phyloP scores from a whole-genome alignment of 2,797 vertebrate species.

The Sebastes matsubarae region DNA sequence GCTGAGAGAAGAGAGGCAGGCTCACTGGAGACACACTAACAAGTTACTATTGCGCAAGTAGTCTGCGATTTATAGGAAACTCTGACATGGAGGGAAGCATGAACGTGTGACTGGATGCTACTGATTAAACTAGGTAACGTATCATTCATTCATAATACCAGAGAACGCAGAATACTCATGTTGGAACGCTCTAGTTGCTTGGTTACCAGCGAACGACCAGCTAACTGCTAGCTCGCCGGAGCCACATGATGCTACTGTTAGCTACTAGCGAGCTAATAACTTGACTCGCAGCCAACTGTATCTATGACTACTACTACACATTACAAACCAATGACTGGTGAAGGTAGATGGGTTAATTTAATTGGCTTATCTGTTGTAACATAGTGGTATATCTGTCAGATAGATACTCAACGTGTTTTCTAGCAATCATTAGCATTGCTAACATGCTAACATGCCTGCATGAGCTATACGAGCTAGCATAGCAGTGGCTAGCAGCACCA shows the following conservation, averaged over 20 bases:
- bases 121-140: constrained; percentile 40
- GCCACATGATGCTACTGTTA: constrained; percentile 21
- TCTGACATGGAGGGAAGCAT: constrained; percentile 20
- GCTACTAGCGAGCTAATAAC: neutral
- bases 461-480: neutral
- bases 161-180: neutral
- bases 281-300: neutral
- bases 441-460: constrained; percentile 35
- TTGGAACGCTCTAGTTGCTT: constrained; percentile 1
- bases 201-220: neutral
- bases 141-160: constrained; percentile 10
- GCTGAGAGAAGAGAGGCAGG: no score
- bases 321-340: neutral
- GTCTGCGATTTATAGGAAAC: constrained; percentile 8
- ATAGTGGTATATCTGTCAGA: neutral
- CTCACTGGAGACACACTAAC: constrained; percentile 2
- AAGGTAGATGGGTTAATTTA: accelerated
- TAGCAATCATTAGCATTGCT: constrained; percentile 51
- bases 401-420: neutral
- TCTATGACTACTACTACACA: no score
- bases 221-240: neutral
- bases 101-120: constrained; percentile 43
- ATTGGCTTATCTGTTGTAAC: neutral
- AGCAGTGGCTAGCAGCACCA: neutral
- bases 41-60: constrained; percentile 29